Conservation (phyloP, 2,888 invertebrate species). For the Nomada ferruginata region DNA sequence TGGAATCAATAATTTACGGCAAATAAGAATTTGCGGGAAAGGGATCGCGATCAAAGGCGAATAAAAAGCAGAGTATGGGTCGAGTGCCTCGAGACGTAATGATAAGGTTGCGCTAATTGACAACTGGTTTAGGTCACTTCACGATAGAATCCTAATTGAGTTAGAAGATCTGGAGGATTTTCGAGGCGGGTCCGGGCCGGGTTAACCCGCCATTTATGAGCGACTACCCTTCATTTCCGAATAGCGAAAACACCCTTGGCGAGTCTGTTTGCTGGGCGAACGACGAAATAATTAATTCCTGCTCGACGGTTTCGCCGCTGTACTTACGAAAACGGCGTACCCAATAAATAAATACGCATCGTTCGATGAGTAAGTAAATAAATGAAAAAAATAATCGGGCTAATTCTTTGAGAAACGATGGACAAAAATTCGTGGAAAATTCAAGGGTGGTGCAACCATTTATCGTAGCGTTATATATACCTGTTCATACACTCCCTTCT, state of each 20-base stretch:
- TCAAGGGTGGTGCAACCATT: slow-evolving; percentile 35
- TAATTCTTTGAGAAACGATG: neutral
- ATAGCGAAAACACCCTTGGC: slow-evolving; percentile 49
- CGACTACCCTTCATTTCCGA: slow-evolving; percentile 66
- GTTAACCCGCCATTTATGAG: slow-evolving; percentile 71
- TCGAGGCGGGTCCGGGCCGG: slow-evolving; percentile 60
- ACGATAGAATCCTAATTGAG: slow-evolving; percentile 67
- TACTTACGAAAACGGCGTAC: neutral
- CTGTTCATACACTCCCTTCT: slow-evolving; percentile 54
- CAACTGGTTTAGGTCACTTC: slow-evolving; percentile 52
- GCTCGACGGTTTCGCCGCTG: neutral
- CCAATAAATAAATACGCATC: neutral
- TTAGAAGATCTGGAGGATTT: slow-evolving; percentile 69
- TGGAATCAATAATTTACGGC: slow-evolving; percentile 55
- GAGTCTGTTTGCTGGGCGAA: slow-evolving; percentile 62
- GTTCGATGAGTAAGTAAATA: slow-evolving; percentile 1
- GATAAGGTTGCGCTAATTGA: slow-evolving; percentile 53
- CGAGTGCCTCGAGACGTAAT: slow-evolving; percentile 20
- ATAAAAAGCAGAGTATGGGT: neutral
- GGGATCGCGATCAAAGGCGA: no score
- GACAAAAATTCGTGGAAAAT: slow-evolving; percentile 34
- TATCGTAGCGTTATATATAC: slow-evolving; percentile 59
- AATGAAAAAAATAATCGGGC: neutral
- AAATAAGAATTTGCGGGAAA: slow-evolving; percentile 25
- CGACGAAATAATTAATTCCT: slow-evolving; percentile 54